Evolutionary conservation across 2,888 invertebrate genomes (phyloP).

Genomic region (Hipparchia semele): DNA sequence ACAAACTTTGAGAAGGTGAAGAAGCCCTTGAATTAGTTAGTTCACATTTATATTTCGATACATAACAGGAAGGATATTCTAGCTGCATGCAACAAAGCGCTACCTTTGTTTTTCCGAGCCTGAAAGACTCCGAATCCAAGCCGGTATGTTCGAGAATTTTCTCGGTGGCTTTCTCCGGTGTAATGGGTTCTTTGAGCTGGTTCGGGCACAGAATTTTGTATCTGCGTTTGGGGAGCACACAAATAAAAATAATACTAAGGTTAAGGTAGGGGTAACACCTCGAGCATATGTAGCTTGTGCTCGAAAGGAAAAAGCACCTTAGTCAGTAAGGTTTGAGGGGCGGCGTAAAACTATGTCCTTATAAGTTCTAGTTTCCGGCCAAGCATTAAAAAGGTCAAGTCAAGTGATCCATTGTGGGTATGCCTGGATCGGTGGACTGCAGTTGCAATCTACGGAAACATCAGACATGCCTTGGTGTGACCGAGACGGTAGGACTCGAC

Average conservation of each 20-base stretch:
- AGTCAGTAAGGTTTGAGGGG: constrained; percentile 49
- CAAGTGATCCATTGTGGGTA: constrained; percentile 54
- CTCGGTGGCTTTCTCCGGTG: constrained; percentile 90
- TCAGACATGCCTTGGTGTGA: constrained; percentile 97
- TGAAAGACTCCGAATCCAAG: constrained; percentile 96
- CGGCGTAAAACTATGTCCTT: constrained; percentile 58
- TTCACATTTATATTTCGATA: constrained; percentile 7
- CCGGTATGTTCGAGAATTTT: constrained; percentile 92
- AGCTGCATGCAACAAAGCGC: constrained; percentile 49
- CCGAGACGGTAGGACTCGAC: constrained; percentile 97
- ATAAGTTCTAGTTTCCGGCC: constrained; percentile 60
- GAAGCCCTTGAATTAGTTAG: constrained; percentile 19
- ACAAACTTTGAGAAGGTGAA: constrained; percentile 1
- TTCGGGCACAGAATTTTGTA: constrained; percentile 99
- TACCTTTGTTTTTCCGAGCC: constrained; percentile 98
- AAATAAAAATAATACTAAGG: constrained; percentile 60
- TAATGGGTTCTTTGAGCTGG: constrained; percentile 88
- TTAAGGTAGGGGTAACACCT: constrained; percentile 57
- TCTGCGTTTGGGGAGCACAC: constrained; percentile 87
- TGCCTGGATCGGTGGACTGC: constrained; percentile 56
- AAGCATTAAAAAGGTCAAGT: constrained; percentile 55
- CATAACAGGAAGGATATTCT: constrained; percentile 35
- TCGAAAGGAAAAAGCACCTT: constrained; percentile 58
- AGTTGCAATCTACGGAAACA: constrained; percentile 66
- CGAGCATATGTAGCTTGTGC: constrained; percentile 69